A percentile compares a stretch with the other conserved stretches of the same genome.
phyloP scores from a whole-genome alignment of 2,797 vertebrate genomes.

The Chelmon rostratus region DNA sequence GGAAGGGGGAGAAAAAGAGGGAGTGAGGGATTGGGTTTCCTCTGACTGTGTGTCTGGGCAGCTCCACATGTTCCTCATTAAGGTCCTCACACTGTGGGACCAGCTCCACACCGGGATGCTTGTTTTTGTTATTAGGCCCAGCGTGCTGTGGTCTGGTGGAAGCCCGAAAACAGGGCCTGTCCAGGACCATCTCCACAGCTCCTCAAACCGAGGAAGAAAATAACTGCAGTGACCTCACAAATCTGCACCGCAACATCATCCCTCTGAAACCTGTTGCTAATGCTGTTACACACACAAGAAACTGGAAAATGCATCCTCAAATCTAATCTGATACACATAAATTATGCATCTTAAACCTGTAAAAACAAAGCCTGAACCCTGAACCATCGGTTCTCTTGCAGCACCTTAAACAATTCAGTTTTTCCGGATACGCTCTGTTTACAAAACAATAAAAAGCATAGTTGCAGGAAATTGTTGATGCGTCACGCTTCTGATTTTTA shows the following conservation, averaged over 20 bases:
- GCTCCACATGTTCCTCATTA: constrained; percentile 90
- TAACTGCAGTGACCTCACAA: constrained; percentile 30
- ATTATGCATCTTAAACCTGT: not conserved
- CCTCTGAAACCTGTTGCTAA: not conserved
- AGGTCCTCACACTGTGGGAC: constrained; percentile 86
- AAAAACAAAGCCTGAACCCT: constrained; percentile 19
- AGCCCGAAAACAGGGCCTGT: constrained; percentile 70
- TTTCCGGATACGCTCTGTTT: constrained; percentile 50
- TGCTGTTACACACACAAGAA: not conserved
- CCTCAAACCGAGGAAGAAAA: constrained; percentile 50
- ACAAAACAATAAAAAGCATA: constrained; percentile 49
- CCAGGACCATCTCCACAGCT: constrained; percentile 66
- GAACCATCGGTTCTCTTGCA: constrained; percentile 14
- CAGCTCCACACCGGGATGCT: constrained; percentile 86
- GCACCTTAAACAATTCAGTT: constrained; percentile 17
- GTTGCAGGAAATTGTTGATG: constrained; percentile 62
- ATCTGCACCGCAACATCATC: not conserved
- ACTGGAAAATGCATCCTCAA: not conserved
- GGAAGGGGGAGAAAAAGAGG: constrained; percentile 54
- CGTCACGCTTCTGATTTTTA: constrained; percentile 71
- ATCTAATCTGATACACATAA: not conserved
- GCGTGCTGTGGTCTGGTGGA: constrained; percentile 82
- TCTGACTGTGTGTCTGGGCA: constrained; percentile 88
- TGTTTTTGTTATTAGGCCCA: constrained; percentile 89
- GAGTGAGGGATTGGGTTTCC: constrained; percentile 87